A percentile compares a stretch with the other conserved stretches of the same genome.
Evolutionary conservation across 2,797 vertebrate genomes (phyloP).

Genomic region (Leucoraja ocellata): DNA sequence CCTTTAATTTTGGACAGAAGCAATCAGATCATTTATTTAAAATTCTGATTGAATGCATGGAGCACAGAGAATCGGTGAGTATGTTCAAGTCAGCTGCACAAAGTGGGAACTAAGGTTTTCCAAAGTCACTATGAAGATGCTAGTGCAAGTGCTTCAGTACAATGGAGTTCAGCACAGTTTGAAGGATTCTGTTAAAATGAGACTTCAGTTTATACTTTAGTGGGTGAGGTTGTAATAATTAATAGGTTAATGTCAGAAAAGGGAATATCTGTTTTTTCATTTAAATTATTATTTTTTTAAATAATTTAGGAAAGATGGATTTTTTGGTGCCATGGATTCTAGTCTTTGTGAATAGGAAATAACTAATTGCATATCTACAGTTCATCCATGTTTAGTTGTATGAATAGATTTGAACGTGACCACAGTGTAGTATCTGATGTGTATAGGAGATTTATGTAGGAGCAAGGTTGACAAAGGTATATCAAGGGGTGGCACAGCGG

Average conservation of each 20-base stretch:
- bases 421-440: not conserved
- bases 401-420: not conserved
- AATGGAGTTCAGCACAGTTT: not conserved
- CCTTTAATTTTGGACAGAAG: conserved; percentile 66
- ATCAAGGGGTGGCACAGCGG: not conserved
- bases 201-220: not conserved
- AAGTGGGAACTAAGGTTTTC: not conserved
- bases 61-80: conserved; percentile 79
- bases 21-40: conserved; percentile 66
- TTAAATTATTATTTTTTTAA: not conserved
- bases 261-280: not conserved
- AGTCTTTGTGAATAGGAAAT: not conserved
- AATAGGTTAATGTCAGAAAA: not conserved
- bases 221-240: not conserved
- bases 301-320: not conserved
- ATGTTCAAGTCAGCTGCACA: not conserved
- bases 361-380: not conserved
- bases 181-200: not conserved
- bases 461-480: not conserved
- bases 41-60: conserved; percentile 81
- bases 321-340: not conserved
- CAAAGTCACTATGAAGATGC: not conserved
- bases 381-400: not conserved
- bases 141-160: not conserved
- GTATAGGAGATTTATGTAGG: not conserved